phyloP scores from a whole-genome alignment of 2,113 vertebrate species.

The Speoplatyrhinus poulsoni region DNA sequence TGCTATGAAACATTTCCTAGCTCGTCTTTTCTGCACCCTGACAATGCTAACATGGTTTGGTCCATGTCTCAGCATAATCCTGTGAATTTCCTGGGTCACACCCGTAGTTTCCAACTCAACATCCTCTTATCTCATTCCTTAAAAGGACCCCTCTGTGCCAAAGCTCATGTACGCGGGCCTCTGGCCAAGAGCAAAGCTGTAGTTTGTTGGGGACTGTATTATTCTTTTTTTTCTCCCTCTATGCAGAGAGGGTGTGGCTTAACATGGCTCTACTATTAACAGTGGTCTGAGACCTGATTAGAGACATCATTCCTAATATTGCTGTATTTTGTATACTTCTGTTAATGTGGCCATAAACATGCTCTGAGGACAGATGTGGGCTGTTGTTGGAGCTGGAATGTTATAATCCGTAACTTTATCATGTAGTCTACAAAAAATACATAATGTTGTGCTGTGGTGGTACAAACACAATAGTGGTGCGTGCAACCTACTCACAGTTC shows the following conservation, averaged over 20 bases:
- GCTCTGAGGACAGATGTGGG: no score
- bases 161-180: neutral
- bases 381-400: no score
- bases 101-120: neutral
- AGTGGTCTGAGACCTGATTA: conserved; percentile 25
- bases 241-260: conserved; percentile 20
- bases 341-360: no score
- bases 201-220: conserved; percentile 24
- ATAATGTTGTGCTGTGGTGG: no score
- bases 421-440: no score
- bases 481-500: no score
- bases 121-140: neutral
- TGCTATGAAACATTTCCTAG: neutral
- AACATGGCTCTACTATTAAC: conserved; percentile 35
- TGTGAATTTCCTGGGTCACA: no score
- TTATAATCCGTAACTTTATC: no score
- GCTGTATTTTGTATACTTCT: conserved; percentile 46
- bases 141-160: neutral
- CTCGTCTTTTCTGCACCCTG: conserved; percentile 6
- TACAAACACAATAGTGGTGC: no score
- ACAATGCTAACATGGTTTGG: conserved; percentile 15
- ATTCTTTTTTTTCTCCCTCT: conserved; percentile 1
- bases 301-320: conserved; percentile 55
- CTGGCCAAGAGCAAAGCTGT: conserved; percentile 5
- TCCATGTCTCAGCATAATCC: neutral